Conservation (phyloP, 2,888 invertebrate species). For the Tipula lateralis region DNA sequence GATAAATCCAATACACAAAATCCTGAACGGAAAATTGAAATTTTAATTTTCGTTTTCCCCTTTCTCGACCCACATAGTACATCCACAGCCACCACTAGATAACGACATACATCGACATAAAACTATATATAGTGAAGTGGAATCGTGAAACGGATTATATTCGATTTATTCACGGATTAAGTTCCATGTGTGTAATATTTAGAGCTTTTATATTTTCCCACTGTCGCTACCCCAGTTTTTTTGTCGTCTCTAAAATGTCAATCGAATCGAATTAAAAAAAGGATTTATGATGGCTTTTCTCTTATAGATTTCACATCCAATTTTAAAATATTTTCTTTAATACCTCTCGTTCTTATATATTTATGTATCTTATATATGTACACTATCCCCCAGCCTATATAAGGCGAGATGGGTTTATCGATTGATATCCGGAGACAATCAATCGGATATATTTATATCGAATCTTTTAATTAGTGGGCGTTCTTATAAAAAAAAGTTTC, state of each 20-base stretch:
- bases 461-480: background rate
- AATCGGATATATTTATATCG: background rate
- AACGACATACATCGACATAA: background rate
- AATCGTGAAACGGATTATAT: background rate
- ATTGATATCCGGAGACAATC: background rate
- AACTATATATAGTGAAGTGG: background rate
- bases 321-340: background rate
- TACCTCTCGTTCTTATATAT: background rate
- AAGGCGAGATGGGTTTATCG: background rate
- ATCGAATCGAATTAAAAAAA: background rate
- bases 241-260: background rate
- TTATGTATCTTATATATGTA: too few relatives aligned
- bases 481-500: background rate
- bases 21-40: too few relatives aligned
- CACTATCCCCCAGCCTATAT: background rate
- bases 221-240: background rate
- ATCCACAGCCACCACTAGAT: too few relatives aligned
- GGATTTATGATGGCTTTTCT: background rate
- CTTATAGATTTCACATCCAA: background rate
- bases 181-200: constrained; percentile 15
- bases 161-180: constrained; percentile 11
- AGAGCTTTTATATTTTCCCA: background rate
- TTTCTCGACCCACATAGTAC: background rate
- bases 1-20: too few relatives aligned
- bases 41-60: background rate